phyloP scores from a whole-genome alignment of 2,797 vertebrate genomes.

The Pelochelys cantorii region DNA sequence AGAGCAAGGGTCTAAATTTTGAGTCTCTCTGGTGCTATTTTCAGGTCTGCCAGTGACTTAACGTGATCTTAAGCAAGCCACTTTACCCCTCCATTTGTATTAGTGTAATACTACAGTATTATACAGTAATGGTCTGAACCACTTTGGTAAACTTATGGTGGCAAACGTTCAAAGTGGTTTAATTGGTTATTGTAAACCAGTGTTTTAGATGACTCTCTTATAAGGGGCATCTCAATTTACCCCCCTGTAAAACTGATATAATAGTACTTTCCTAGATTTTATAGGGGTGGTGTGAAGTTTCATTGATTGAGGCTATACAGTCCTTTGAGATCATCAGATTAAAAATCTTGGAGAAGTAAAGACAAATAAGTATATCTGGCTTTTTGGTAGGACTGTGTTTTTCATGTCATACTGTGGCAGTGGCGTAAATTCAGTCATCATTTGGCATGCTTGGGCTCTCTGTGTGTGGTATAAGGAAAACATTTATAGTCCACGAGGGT shows the following conservation, averaged over 20 bases:
- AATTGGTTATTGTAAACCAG: slow-evolving; percentile 18
- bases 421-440: slow-evolving; percentile 57
- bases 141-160: too few relatives aligned
- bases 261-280: slow-evolving; percentile 6
- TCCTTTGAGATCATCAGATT: not conserved
- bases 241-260: slow-evolving; percentile 46
- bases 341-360: slow-evolving; percentile 18
- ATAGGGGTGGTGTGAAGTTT: not conserved
- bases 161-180: not conserved
- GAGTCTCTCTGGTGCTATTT: rapidly evolving
- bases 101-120: not conserved
- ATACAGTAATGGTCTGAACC: not conserved
- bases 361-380: not conserved
- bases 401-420: not conserved
- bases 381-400: not conserved
- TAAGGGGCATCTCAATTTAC: slow-evolving; percentile 22
- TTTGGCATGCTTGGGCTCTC: slow-evolving; percentile 35
- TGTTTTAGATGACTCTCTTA: not conserved
- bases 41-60: not conserved
- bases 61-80: not conserved
- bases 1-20: rapidly evolving
- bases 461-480: slow-evolving; percentile 41
- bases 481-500: not conserved
- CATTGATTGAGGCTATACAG: slow-evolving; percentile 1
- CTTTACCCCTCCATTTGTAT: not conserved